Base-by-base conservation (phyloP, 2,888 invertebrate species). In the Cheilosia vulpina region DNA sequence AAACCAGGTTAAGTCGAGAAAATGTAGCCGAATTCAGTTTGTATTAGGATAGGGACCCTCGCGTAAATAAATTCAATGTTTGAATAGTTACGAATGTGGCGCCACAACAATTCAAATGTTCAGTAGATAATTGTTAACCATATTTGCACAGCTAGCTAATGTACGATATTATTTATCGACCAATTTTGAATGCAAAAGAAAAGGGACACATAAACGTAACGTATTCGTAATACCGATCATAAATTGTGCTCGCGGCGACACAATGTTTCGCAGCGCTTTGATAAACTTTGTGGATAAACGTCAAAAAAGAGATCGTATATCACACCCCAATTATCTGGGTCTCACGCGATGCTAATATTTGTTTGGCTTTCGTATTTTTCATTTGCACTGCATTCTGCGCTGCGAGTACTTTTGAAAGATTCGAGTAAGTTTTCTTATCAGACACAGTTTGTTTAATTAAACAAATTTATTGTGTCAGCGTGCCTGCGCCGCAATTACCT, bases 281-380 rank as follows among this genome's bases (percentile, higher is more conserved):
- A 41, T 63, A 31, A 34, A 45, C 45, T 31, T 50, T 63, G 11
- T 34, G 63, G 19, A 63, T 50, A 66, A 41, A 58, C 34, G 58
- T 52, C 11, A 43, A 1, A 66, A 41, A 31, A 11, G 21, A 31
- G 41, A 43, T 52, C 41, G 50, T 66, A 58, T 76, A 68, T 68
- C 68, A 68, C 43, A 58, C 50, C 52, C 43, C 41, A 60, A 60
- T 75, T 66, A 66, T 66, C 66, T 75, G 58, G 41, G 41, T 24
- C 63, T 57, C 68, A 43, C 58, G 60, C 7, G 7, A 47, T 43
- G 43, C 52, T 43, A 43, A 58, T 72, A 66, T 72, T 72, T 79
- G 11, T 52, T 58, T 50, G 27, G 72, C 27, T 72, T 34, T 31
- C 19, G 13, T 53, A 1, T 47, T 19, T 43, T 73, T 38, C 15